Evolutionary conservation across 2,113 vertebrate genomes (phyloP), one percentile per base, ranked within the genome.

Genomic region (Sceloporus undulatus): DNA sequence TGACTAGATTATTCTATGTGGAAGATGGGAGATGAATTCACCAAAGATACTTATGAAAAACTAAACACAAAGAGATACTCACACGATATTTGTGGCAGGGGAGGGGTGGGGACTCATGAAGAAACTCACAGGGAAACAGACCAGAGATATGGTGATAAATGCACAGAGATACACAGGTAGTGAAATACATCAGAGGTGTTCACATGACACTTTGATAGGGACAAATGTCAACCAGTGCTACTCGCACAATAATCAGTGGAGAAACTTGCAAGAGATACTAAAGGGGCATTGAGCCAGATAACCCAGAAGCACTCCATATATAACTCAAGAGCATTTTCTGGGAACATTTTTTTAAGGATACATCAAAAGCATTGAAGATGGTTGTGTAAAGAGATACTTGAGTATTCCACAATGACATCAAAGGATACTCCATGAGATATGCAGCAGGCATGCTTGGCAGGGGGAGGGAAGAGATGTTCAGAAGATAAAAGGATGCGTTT

Each of bases 211-310:
- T 16, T 42, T 5, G 59, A 84, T 56, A 48, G 71, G 62, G 42
- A 83, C 62, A 88, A 77, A 13, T 4, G 59, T 77, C 25, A 70
- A 48, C 83, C 0, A 65, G 84, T 54, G 85, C 5, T 38, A 87
- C 87, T 88, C 85, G 82, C 84, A 84, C 38, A 83, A 40, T 70
- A 82, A 84, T 80, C n/a, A 77, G 89, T 42, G 75, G 79, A 83
- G 29, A 42, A 65, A 80, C 16, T 23, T 16, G 27, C 79, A 34
- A 85, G 80, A 74, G 83, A 82, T 27, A 82, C 70, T 16, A 38
- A 54, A 66, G 29, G 66, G 38, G 27, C 19, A 21, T 27, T 34
- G 29, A 82, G 40, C 40, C 74, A 78, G 34, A 74, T 14, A 81
- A 23, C 68, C 76, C 66, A 71, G 74, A 83, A 70, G 42, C 13